phyloP scores from a whole-genome alignment of 2,797 vertebrate genomes.

The Eulemur mongoz region DNA sequence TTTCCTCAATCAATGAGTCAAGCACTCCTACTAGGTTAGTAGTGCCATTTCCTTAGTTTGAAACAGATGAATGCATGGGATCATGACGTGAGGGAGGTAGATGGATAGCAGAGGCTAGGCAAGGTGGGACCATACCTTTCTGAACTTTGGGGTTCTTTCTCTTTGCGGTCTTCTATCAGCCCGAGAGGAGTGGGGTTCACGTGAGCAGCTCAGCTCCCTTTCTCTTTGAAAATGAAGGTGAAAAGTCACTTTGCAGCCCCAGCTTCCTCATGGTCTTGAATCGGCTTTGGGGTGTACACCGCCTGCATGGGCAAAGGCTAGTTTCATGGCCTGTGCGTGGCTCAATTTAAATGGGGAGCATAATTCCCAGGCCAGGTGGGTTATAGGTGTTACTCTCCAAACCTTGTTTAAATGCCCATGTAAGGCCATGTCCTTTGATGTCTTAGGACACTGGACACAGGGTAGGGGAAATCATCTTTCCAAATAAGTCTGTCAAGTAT shows the following conservation, averaged over 20 bases:
- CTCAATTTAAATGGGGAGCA: not conserved
- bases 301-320: not conserved
- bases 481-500: not conserved
- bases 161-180: not conserved
- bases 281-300: not conserved
- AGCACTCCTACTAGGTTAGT: constrained; percentile 4
- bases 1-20: constrained; percentile 8
- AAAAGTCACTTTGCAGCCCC: not conserved
- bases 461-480: not conserved
- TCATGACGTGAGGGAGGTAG: not conserved
- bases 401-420: not conserved
- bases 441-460: not conserved
- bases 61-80: constrained; percentile 11
- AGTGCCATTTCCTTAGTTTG: not conserved
- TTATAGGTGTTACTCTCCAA: not conserved
- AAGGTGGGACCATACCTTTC: not conserved
- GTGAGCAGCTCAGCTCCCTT: not conserved
- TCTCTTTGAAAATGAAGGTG: not conserved
- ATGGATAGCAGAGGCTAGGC: not conserved
- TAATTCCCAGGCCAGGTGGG: not conserved
- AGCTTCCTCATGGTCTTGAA: not conserved
- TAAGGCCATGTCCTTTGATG: not conserved
- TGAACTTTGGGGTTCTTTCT: not conserved
- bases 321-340: not conserved
- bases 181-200: not conserved